Evolutionary conservation across 2,888 invertebrate species (phyloP).

Genomic region (Stomorhina lunata): DNA sequence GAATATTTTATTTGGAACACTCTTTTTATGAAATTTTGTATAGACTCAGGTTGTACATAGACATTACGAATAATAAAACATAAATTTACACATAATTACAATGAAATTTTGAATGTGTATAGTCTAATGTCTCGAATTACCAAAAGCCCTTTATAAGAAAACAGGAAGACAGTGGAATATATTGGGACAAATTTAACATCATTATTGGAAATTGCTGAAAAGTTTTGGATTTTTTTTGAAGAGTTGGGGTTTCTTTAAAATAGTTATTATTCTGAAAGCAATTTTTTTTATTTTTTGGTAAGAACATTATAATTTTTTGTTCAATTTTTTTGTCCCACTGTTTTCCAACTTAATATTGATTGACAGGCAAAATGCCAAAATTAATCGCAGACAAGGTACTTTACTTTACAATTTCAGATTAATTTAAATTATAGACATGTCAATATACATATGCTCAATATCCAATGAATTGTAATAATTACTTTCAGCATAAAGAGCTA

Average conservation of each 20-base stretch:
- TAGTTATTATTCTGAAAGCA: too few species aligned
- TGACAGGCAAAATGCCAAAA: neutral
- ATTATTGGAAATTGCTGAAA: too few species aligned
- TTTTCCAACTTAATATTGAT: too few species aligned
- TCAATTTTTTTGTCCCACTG: neutral
- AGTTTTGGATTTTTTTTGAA: neutral
- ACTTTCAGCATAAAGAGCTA: neutral
- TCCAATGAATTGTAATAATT: conserved; percentile 34
- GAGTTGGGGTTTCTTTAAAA: too few species aligned
- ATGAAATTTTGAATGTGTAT: neutral
- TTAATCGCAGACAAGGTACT: neutral
- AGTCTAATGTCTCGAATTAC: neutral
- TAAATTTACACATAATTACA: neutral
- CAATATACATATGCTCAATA: conserved; percentile 40
- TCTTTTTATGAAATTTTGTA: too few species aligned
- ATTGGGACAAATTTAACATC: too few species aligned
- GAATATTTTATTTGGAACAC: too few species aligned
- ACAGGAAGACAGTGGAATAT: neutral
- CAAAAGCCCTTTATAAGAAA: neutral
- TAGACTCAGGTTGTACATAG: too few species aligned
- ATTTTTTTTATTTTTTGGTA: too few species aligned
- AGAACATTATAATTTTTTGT: too few species aligned
- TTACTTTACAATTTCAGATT: conserved; percentile 30
- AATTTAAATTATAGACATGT: conserved; percentile 27
- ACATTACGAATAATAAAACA: neutral